A percentile compares a stretch with the other conserved stretches of the same genome.
phyloP scores from a whole-genome alignment of 2,113 vertebrate species.

The Scomber colias region DNA sequence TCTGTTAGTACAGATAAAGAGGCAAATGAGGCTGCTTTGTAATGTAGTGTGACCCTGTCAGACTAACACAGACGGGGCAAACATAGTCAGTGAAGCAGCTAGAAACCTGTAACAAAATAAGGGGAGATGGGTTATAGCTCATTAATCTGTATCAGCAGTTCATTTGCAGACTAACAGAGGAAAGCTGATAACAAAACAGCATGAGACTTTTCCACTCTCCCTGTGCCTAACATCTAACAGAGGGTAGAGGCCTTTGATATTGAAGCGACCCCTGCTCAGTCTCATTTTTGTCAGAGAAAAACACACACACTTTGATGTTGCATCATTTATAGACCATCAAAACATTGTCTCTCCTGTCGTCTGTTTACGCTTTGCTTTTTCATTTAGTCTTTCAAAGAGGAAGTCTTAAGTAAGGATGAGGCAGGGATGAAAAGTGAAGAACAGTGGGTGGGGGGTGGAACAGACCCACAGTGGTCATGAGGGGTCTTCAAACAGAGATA shows the following conservation, averaged over 20 bases:
- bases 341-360: constrained; percentile 63
- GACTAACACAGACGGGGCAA: constrained; percentile 63
- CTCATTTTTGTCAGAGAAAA: constrained; percentile 64
- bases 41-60: constrained; percentile 76
- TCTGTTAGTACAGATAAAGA: constrained; percentile 81
- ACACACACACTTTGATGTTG: constrained; percentile 71
- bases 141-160: constrained; percentile 81
- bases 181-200: constrained; percentile 76
- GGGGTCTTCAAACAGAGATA: constrained; percentile 76
- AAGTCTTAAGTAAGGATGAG: constrained; percentile 48
- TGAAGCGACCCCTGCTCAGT: constrained; percentile 66
- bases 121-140: constrained; percentile 70
- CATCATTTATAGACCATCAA: constrained; percentile 73
- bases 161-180: constrained; percentile 74
- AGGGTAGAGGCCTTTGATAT: constrained; percentile 75
- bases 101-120: constrained; percentile 69
- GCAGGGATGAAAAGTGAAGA: constrained; percentile 55
- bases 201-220: constrained; percentile 63
- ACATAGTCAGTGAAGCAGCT: constrained; percentile 61
- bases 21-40: constrained; percentile 79
- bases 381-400: constrained; percentile 67
- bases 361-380: constrained; percentile 58
- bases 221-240: constrained; percentile 64
- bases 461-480: constrained; percentile 52
- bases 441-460: constrained; percentile 15